Percentiles rank a stretch among this genome's conserved stretches.
phyloP scores from a whole-genome alignment of 2,113 vertebrate genomes.

The Calidris pugnax region DNA sequence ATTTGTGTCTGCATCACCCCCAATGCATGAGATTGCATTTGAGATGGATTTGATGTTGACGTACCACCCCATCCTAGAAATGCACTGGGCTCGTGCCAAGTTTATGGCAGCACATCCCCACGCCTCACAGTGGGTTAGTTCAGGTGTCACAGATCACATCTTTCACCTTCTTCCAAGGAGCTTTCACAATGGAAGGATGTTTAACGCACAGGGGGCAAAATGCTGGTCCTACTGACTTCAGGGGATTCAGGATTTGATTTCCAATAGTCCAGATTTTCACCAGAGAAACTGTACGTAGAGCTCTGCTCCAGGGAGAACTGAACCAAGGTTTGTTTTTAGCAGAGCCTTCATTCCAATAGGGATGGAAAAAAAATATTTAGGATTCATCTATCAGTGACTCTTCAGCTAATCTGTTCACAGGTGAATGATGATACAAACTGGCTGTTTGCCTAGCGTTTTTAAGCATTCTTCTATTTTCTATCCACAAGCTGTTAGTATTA shows the following conservation, averaged over 20 bases:
- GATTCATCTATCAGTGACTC: background rate
- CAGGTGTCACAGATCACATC: background rate
- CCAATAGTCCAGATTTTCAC: background rate
- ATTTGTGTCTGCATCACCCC: background rate
- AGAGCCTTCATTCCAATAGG: background rate
- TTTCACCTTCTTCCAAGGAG: background rate
- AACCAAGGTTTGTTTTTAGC: background rate
- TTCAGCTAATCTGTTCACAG: background rate
- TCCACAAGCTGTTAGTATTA: background rate
- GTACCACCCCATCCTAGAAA: background rate
- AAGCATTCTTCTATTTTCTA: background rate
- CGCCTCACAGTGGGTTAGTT: background rate
- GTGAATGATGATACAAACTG: background rate
- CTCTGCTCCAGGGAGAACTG: background rate
- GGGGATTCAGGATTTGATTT: background rate
- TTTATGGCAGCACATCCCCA: background rate
- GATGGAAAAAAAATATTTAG: background rate
- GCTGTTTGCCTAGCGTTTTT: slow-evolving; percentile 12
- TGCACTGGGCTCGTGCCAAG: background rate
- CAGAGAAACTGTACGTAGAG: background rate
- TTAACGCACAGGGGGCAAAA: background rate
- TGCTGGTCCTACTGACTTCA: background rate
- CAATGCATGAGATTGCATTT: background rate
- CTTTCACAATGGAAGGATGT: background rate
- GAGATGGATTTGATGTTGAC: background rate